These are phyloP conservation scores for Pristionchus arcanus DNA, from an alignment of 2,888 invertebrate species.

Conservation along the genomic window DNA sequence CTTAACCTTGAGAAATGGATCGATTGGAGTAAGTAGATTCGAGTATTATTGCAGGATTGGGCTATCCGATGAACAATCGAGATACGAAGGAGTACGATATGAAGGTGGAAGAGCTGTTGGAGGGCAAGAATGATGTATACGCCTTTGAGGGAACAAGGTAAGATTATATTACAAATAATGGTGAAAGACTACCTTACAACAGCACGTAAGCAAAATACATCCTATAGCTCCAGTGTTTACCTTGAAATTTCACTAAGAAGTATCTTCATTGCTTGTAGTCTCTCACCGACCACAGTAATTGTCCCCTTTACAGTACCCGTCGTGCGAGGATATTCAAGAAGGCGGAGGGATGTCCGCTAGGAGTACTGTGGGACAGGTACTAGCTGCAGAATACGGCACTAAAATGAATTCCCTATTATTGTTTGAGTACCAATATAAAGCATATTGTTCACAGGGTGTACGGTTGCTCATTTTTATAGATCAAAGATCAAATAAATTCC, in stretches of 20 bases:
- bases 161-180: background rate
- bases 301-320: conserved; percentile 40
- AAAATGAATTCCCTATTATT: background rate
- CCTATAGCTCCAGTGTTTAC: too few species aligned
- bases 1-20: too few species aligned
- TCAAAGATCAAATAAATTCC: background rate
- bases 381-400: too few species aligned
- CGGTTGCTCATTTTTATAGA: background rate
- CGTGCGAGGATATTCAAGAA: conserved; percentile 22
- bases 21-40: too few species aligned
- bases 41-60: conserved; percentile 2
- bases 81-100: conserved; percentile 51
- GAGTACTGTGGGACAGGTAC: conserved; percentile 40
- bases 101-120: conserved; percentile 24
- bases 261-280: too few species aligned
- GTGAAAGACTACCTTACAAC: too few species aligned
- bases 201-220: too few species aligned
- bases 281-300: too few species aligned
- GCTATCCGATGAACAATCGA: background rate
- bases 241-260: too few species aligned
- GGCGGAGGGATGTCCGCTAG: background rate
- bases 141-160: conserved; percentile 39
- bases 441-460: background rate
- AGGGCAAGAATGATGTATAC: conserved; percentile 15
- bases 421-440: background rate